Base-by-base conservation (phyloP, 1,140 invertebrate genomes). In the Sesamia nonagrioides region DNA sequence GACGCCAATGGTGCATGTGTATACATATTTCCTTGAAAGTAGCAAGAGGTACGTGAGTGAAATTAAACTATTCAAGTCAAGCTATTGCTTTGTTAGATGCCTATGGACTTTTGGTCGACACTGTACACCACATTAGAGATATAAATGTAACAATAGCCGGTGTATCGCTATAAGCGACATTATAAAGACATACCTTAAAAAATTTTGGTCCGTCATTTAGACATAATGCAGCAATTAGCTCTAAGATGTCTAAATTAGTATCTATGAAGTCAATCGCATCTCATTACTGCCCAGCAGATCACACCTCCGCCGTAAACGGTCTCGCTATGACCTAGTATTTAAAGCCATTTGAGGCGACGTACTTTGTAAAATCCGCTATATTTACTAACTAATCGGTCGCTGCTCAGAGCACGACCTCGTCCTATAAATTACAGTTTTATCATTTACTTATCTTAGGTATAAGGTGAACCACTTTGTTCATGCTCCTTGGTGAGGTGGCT, bases 381-480 rank as follows among this genome's bases (percentile, higher is more conserved):
- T 60, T 74, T 58, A 60, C 56, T 27, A 76, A 27, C 58, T 50
- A 76, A 76, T 76, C 74, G 74, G 27, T 66, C 3, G 18, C 50
- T 18, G 42, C 74, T 76, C 15, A 15, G n/a, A 66, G 48, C n/a
- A 18, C 42, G 58, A 66, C 74, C 74, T 66, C 60, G 74, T 33
- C 40, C 56, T 76, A 76, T 76, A 76, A 76, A 76, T 61, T 66
- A 66, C 66, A 66, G 60, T 66, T 63, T 66, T 76, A 63, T 76
- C 58, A 66, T 58, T 63, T 66, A 76, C 45, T 63, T 52, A 76
- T 60, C 74, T 48, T n/a, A n/a, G n/a, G n/a, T 66, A 76, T 76
- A 66, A 76, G 60, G 74, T 52, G 21, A 52, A 35, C 74, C 37
- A 76, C 74, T 66, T 52, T 52, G 60, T 50, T 76, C 48, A 50